Evolutionary conservation across 2,113 vertebrate genomes (phyloP), one percentile per base, ranked within the genome.

Genomic region (Marmota monax): DNA sequence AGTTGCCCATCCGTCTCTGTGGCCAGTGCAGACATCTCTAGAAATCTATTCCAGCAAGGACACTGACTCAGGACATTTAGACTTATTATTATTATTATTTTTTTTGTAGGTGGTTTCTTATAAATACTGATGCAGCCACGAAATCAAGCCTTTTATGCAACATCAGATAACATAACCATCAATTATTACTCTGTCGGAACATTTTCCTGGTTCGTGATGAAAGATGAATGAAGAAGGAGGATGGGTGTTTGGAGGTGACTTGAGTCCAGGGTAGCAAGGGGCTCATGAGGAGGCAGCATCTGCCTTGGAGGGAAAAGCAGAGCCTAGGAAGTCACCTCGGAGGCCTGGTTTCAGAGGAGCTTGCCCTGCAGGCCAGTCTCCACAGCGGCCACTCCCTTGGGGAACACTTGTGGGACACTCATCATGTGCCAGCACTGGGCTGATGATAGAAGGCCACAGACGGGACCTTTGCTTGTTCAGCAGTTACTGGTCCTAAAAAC

Each of bases 151-250:
- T 98, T 97, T 98, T 95, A 89, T 98, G 97, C 70, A 91, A 63
- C 94, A 92, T 95, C 67, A 95, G 95, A 88, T 96, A 92, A 84
- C 88, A 91, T 95, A 98, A 94, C 93, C 97, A 97, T 97, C 98
- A 98, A 97, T 98, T 98, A 97, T 97, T 98, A 97, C 98, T 98
- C 96, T 98, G 95, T 95, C 88, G 96, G 84, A 85, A 92, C 93
- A 84, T 97, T 97, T 97, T 97, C 87, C 69, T 92, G 80, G 80
- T 94, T 97, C 86, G 5, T 95, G 39, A 83, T 98, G 96, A 96
- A 97, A 97, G 98, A 97, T 97, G 97, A 98, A 97, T 98, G 94
- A 96, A 74, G 96, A 94, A 79, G 91, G 95, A 97, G 98, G 94
- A 95, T 70, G 77, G 65, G 51, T 93, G 98, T 98, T 97, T 63